Conservation (phyloP, 1,140 invertebrate species). For the Drosophila sulfurigaster region DNA sequence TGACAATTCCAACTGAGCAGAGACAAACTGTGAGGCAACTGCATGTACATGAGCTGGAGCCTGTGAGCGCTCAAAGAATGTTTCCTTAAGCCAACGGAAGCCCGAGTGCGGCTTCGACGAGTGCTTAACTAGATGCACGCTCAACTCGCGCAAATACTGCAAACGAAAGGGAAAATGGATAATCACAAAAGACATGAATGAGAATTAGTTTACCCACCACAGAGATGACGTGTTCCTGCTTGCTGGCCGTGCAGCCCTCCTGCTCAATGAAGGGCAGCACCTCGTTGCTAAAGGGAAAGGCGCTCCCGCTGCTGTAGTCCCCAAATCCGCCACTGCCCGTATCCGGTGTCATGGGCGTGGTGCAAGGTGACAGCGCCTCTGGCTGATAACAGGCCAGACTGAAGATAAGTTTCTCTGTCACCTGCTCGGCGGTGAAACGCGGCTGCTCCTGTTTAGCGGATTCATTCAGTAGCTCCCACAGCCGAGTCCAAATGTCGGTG, state of each 20-base stretch:
- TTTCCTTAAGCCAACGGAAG: conserved; percentile 84
- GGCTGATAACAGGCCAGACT: conserved; percentile 93
- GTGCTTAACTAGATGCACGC: conserved; percentile 92
- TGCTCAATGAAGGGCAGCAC: conserved; percentile 91
- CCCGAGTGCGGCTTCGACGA: conserved; percentile 85
- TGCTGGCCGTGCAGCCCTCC: conserved; percentile 94
- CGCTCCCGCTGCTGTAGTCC: conserved; percentile 81
- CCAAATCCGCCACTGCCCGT: conserved; percentile 85
- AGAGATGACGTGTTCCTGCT: conserved; percentile 94
- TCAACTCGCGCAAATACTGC: conserved; percentile 92
- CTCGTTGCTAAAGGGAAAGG: conserved; percentile 85
- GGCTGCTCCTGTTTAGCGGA: conserved; percentile 86
- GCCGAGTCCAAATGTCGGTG: conserved; percentile 92
- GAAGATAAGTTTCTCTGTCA: conserved; percentile 90
- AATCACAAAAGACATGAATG: not conserved
- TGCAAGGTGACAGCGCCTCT: conserved; percentile 92
- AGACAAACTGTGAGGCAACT: conserved; percentile 91
- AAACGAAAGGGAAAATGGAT: not conserved
- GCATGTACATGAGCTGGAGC: conserved; percentile 92
- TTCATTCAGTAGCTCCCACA: conserved; percentile 90
- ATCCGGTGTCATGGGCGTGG: conserved; percentile 92
- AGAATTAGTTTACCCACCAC: conserved; percentile 86
- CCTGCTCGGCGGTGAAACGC: conserved; percentile 89
- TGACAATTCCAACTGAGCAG: conserved; percentile 91
- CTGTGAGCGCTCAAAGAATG: conserved; percentile 85